A percentile compares a stretch with the other conserved stretches of the same genome.
Evolutionary conservation across 2,797 vertebrate species (phyloP).

Genomic region (Diglossa cyanea): DNA sequence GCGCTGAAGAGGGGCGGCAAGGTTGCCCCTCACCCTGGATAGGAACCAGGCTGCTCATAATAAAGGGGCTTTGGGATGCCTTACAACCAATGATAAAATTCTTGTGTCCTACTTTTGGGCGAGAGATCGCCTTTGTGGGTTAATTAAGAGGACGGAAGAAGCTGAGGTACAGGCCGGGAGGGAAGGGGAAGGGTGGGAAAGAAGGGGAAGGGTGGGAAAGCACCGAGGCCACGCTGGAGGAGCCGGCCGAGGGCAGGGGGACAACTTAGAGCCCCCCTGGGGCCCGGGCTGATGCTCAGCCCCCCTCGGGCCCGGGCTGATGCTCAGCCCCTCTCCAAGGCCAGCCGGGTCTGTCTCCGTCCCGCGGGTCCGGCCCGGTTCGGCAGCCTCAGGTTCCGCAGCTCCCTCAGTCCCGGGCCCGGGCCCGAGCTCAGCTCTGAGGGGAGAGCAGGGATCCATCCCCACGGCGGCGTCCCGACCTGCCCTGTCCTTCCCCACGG

Average conservation of each 20-base stretch:
- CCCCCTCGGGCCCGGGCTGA: background rate
- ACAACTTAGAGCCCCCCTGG: accelerated
- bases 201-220: background rate
- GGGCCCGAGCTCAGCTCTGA: background rate
- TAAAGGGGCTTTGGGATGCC: background rate
- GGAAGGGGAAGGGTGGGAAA: background rate
- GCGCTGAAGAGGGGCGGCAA: background rate
- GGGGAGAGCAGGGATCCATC: no score
- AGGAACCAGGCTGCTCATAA: background rate
- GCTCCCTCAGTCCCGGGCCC: background rate
- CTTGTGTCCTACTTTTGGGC: background rate
- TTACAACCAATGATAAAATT: background rate
- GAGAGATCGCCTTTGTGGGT: background rate
- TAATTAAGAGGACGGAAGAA: background rate
- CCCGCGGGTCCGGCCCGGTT: background rate
- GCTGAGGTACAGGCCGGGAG: background rate
- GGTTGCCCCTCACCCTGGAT: background rate
- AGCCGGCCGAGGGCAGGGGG: background rate
- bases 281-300: background rate
- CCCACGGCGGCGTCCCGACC: background rate
- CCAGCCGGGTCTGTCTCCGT: accelerated
- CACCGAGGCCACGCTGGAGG: background rate
- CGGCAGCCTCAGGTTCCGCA: background rate
- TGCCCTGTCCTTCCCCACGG: background rate
- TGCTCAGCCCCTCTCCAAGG: background rate